Conservation (phyloP, 2,888 invertebrate species). For the Macrosiphum euphorbiae region DNA sequence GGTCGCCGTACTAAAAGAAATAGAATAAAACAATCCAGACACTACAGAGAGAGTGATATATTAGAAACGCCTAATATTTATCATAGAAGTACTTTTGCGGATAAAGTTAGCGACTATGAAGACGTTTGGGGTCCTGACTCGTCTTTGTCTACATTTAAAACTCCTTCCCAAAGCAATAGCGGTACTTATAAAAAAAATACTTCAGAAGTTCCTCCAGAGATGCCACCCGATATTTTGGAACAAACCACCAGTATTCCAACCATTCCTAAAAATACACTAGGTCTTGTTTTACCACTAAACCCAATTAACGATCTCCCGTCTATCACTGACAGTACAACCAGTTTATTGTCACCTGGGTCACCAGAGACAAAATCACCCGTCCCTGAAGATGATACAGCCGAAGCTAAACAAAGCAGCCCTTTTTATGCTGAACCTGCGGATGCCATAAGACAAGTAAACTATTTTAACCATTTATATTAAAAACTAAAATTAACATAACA, state of each 20-base stretch:
- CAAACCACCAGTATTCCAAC: conserved; percentile 31
- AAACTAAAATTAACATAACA: background rate
- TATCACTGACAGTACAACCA: conserved; percentile 57
- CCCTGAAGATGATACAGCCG: conserved; percentile 46
- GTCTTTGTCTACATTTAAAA: conserved; percentile 69
- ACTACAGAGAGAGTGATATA: conserved; percentile 83
- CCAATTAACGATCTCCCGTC: conserved; percentile 55
- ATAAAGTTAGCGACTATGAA: conserved; percentile 95
- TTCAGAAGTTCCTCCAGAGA: conserved; percentile 25
- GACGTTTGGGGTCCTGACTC: conserved; percentile 87
- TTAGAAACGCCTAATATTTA: conserved; percentile 86
- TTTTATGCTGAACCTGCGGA: conserved; percentile 93
- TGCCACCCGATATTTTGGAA: conserved; percentile 57
- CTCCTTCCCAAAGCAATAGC: conserved; percentile 65
- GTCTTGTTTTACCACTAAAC: conserved; percentile 47
- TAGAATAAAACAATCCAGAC: conserved; percentile 71
- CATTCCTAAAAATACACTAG: conserved; percentile 40
- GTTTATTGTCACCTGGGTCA: conserved; percentile 54
- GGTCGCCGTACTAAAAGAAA: conserved; percentile 70
- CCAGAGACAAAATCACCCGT: conserved; percentile 60
- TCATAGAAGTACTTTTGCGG: conserved; percentile 87
- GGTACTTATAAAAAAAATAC: conserved; percentile 53
- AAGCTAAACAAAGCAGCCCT: conserved; percentile 82
- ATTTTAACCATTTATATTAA: background rate
- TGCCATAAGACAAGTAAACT: conserved; percentile 74